Percentiles rank a stretch among this genome's conserved stretches.
These are phyloP conservation scores for Lycocerus yunnanus DNA, from an alignment of 2,888 invertebrate genomes.

Conservation along the genomic window DNA sequence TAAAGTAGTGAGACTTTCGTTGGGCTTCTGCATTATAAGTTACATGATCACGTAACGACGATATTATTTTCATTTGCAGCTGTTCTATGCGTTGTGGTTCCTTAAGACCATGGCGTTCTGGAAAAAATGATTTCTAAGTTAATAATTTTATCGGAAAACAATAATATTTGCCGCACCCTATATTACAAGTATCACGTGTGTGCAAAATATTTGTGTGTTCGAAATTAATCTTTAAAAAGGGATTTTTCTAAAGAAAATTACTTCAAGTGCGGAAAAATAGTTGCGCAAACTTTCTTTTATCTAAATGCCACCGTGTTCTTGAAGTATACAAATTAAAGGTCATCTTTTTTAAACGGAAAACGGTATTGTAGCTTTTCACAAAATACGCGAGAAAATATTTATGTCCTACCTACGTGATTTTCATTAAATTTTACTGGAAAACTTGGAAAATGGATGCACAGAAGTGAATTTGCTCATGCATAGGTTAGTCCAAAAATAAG, in stretches of 20 bases:
- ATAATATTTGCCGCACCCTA: background rate
- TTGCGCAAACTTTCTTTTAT: background rate
- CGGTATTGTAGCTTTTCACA: no score
- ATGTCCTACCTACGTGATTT: no score
- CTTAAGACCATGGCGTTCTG: constrained; percentile 91
- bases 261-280: background rate
- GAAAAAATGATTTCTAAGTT: constrained; percentile 41
- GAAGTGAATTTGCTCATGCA: background rate
- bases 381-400: no score
- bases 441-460: background rate
- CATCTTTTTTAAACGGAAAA: background rate
- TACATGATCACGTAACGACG: constrained; percentile 93
- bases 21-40: constrained; percentile 89
- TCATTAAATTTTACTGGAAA: no score
- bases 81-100: constrained; percentile 93
- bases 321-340: background rate
- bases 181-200: background rate
- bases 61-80: constrained; percentile 95
- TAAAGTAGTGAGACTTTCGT: constrained; percentile 91
- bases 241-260: no score
- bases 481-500: background rate
- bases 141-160: background rate
- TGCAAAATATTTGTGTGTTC: background rate
- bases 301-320: background rate
- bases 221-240: no score